A percentile compares a stretch with the other conserved stretches of the same genome.
Evolutionary conservation across 2,113 vertebrate genomes (phyloP).

Genomic region (Collichthys lucidus): DNA sequence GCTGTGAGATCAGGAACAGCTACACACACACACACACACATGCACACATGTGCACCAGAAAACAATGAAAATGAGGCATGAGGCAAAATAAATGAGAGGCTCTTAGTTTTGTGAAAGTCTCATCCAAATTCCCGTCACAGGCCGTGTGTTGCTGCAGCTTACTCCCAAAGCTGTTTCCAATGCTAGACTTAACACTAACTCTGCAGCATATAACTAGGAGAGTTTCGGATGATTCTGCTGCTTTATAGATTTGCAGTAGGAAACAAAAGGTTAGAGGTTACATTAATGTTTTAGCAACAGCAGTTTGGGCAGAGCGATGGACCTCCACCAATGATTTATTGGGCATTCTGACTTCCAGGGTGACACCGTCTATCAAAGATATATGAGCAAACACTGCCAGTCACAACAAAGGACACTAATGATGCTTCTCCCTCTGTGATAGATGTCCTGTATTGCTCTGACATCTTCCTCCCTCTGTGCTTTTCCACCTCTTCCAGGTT

Average conservation of each 20-base stretch:
- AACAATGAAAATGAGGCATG: conserved; percentile 68
- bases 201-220: conserved; percentile 18
- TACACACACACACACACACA: conserved; percentile 42
- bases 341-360: not conserved
- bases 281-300: conserved; percentile 23
- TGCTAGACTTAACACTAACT: conserved; percentile 43
- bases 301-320: not conserved
- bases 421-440: not conserved
- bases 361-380: not conserved
- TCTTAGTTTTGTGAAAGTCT: conserved; percentile 65
- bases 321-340: conserved; percentile 6
- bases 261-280: conserved; percentile 51
- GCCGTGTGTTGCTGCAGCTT: conserved; percentile 60
- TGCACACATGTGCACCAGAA: conserved; percentile 53
- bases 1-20: conserved; percentile 70
- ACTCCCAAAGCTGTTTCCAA: conserved; percentile 56
- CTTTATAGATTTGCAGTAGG: conserved; percentile 14
- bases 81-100: conserved; percentile 53
- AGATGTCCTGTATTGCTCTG: not conserved
- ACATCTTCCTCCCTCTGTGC: conserved; percentile 17
- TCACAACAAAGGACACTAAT: not conserved
- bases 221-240: conserved; percentile 6
- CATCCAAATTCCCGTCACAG: conserved; percentile 68
- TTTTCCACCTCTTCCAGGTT: conserved; percentile 83
- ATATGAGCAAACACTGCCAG: not conserved